These are phyloP conservation scores for Drosophila kanapiae DNA, from an alignment of 1,140 invertebrate species.

Conservation along the genomic window DNA sequence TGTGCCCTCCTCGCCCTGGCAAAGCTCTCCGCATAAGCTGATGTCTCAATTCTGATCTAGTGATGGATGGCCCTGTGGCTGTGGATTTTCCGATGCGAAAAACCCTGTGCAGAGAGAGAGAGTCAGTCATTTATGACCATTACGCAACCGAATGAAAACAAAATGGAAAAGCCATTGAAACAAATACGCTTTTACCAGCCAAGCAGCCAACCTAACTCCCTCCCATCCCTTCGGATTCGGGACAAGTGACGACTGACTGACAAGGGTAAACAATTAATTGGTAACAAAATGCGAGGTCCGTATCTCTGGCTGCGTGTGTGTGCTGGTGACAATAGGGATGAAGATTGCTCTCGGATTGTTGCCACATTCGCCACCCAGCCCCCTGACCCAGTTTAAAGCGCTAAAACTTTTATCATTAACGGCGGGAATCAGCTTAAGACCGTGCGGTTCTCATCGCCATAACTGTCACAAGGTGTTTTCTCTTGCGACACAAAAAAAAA, in stretches of 20 bases:
- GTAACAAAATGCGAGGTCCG: constrained; percentile 50
- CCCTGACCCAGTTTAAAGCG: constrained; percentile 23
- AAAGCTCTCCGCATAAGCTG: constrained; percentile 31
- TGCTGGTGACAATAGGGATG: constrained; percentile 23
- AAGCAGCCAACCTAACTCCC: constrained; percentile 18
- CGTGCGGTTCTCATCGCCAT: constrained; percentile 52
- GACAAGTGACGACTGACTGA: constrained; percentile 68
- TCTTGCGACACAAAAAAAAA: constrained; percentile 14
- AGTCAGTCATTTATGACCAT: constrained; percentile 53
- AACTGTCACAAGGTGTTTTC: constrained; percentile 75
- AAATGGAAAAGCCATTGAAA: constrained; percentile 36
- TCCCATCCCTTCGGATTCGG: neutral
- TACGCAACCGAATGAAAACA: constrained; percentile 47
- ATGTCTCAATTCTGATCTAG: constrained; percentile 50
- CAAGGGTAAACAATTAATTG: constrained; percentile 81
- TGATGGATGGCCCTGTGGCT: constrained; percentile 48
- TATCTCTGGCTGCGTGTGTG: constrained; percentile 3
- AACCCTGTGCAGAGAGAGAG: constrained; percentile 8
- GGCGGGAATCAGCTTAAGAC: constrained; percentile 74
- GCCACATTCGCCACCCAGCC: neutral
- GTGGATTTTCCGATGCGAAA: constrained; percentile 18
- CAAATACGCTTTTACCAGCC: constrained; percentile 30
- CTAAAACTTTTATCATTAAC: constrained; percentile 78
- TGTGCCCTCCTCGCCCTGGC: neutral
- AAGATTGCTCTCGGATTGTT: constrained; percentile 29